Evolutionary conservation across 2,113 vertebrate genomes (phyloP), one percentile per base, ranked within the genome.

Genomic region (Leptocoma aspasia): DNA sequence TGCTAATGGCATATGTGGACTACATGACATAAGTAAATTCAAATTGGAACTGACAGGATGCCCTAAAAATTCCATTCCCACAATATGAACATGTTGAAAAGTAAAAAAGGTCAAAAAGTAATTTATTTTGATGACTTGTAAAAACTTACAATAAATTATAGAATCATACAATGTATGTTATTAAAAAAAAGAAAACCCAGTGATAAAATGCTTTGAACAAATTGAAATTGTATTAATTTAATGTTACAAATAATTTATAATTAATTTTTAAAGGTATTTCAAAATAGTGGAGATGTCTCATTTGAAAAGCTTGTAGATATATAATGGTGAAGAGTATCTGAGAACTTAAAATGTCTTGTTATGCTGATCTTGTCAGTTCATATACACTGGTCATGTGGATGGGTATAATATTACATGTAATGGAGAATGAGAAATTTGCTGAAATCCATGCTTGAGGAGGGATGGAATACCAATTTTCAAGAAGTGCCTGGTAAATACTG

Each of bases 341-440:
- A 83, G 85, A 90, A 86, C 56, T 84, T 89, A 79, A 91, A 87
- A 92, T 76, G 82, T 37, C 76, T 89, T 87, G 47, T 94, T 96
- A 73, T 78, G 50, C 23, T 92, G 72, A 81, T 88, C 92, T 84
- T 88, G 75, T 88, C 68, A 68, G 71, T 77, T 94, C 79, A 68
- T 88, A 92, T 75, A 80, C 31, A 86, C 71, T 56, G 60, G 37
- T 92, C 93, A 93, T 92, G 79, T 84, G 86, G 45, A 17, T 71
- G 41, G 6, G 22, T 86, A 79, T 96, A 95, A 71, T 53, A 57
- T 96, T 95, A 93, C 92, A 89, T 91, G 93, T 90, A 96, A 94
- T 63, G 33, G 92, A 95, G 90, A 90, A 96, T 39, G 13, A 89
- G 61, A 96, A 96, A 90, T 92, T 94, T 90, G 53, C 76, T 95